phyloP scores from a whole-genome alignment of 35 echinoderm and acorn worm species.

The Holothuria glaberrima region DNA sequence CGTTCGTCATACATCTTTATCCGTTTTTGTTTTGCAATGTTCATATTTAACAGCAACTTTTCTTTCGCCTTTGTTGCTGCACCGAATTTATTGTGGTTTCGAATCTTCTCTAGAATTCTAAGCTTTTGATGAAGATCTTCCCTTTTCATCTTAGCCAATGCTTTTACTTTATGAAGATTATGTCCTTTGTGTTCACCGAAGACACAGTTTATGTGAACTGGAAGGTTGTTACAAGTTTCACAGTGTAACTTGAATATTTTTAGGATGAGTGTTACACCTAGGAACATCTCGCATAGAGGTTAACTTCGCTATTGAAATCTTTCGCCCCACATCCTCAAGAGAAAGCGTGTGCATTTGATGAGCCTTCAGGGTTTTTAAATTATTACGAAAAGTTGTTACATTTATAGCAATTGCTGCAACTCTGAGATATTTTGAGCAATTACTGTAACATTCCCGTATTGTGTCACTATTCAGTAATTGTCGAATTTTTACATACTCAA shows the following conservation, averaged over 20 bases:
- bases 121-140: neutral
- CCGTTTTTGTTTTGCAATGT: neutral
- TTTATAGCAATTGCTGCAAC: too few species aligned
- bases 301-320: neutral
- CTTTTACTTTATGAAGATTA: too few species aligned
- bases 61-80: neutral
- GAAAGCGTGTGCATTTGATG: too few species aligned
- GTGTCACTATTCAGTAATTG: neutral
- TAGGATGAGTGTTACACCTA: too few species aligned
- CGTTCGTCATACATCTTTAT: neutral
- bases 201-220: neutral
- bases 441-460: too few species aligned
- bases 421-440: too few species aligned
- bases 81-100: neutral
- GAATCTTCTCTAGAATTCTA: neutral
- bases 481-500: neutral
- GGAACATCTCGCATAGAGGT: constrained; percentile 6
- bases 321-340: too few species aligned
- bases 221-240: too few species aligned
- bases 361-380: too few species aligned
- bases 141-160: constrained; percentile 41
- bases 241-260: too few species aligned
- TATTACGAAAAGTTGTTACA: too few species aligned
- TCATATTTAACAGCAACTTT: neutral
- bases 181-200: constrained; percentile 8